phyloP scores from a whole-genome alignment of 2,797 vertebrate genomes.

The Nyctalus aviator region DNA sequence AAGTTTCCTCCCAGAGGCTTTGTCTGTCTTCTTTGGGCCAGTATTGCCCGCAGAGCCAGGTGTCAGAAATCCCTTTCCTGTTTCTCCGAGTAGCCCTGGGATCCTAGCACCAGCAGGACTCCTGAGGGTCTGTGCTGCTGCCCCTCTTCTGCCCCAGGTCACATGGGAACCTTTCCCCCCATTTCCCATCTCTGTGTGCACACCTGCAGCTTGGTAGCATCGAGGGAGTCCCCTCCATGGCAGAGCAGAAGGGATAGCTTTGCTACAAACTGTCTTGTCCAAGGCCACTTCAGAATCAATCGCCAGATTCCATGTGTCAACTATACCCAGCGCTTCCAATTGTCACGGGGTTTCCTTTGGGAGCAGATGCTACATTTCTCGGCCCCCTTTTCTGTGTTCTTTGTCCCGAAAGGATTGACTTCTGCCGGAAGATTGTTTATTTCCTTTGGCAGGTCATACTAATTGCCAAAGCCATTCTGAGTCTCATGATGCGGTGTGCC shows the following conservation, averaged over 20 bases:
- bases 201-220: neutral
- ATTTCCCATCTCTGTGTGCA: neutral
- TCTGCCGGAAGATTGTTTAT: neutral
- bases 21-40: neutral
- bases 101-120: neutral
- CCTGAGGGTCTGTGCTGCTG: neutral
- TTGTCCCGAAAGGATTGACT: constrained; percentile 8
- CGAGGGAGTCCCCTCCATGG: neutral
- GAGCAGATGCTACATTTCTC: constrained; percentile 24
- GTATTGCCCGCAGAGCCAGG: neutral
- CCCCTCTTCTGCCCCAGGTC: too few species aligned
- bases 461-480: constrained; percentile 19
- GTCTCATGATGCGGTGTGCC: neutral
- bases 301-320: neutral
- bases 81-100: neutral
- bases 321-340: constrained; percentile 27
- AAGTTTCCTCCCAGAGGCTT: neutral
- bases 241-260: neutral
- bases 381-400: neutral
- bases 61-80: neutral
- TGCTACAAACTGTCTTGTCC: neutral
- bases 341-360: constrained; percentile 3
- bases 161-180: neutral
- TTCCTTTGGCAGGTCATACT: constrained; percentile 8
- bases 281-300: constrained; percentile 50